These are phyloP conservation scores for Trinorchestia longiramus DNA, from an alignment of 1,140 invertebrate genomes.

Conservation along the genomic window DNA sequence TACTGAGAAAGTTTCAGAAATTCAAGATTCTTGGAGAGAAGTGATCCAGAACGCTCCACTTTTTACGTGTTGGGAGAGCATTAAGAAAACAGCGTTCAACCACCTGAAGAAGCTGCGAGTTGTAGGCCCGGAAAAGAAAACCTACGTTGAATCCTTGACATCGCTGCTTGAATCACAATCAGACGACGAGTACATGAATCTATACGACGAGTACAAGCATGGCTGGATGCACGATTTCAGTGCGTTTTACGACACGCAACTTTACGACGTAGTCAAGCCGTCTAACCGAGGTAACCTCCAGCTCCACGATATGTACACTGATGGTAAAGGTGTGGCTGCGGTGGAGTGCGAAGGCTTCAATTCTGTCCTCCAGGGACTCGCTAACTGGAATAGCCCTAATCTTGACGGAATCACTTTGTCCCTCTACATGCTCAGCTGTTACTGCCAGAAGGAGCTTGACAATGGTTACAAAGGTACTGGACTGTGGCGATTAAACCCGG, in stretches of 20 bases:
- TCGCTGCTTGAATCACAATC: background rate
- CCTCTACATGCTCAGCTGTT: constrained; percentile 30
- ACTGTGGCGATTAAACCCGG: background rate
- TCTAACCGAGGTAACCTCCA: background rate
- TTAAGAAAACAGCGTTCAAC: constrained; percentile 36
- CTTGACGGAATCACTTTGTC: background rate
- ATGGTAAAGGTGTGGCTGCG: background rate
- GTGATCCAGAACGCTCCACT: constrained; percentile 32
- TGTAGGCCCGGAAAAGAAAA: background rate
- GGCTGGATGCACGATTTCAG: constrained; percentile 21
- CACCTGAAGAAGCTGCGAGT: constrained; percentile 15
- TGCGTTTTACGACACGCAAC: constrained; percentile 4
- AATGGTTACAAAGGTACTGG: background rate
- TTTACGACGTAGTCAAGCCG: background rate
- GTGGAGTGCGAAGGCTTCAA: constrained; percentile 11
- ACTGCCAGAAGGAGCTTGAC: constrained; percentile 23
- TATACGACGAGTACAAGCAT: constrained; percentile 14
- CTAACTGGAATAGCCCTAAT: constrained; percentile 2
- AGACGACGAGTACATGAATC: constrained; percentile 18
- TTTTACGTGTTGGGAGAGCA: constrained; percentile 45
- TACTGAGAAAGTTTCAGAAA: background rate
- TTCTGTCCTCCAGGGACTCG: background rate
- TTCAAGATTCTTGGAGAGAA: constrained; percentile 27
- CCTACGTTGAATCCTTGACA: background rate
- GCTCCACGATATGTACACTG: background rate